Conservation (phyloP, 2,113 vertebrate species). For the Cervus canadensis region DNA sequence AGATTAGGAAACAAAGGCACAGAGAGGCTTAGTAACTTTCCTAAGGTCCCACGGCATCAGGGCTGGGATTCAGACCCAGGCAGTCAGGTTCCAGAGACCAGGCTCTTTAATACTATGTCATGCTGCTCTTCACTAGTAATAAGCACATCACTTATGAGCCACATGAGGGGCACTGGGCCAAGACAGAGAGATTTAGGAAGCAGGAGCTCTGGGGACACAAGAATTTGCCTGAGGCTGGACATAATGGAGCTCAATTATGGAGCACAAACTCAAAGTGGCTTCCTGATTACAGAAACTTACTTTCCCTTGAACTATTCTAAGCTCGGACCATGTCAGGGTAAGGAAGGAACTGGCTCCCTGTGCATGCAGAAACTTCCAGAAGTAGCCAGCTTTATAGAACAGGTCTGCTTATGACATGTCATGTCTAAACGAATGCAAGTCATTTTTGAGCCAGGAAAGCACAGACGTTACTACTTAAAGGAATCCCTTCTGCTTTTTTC, state of each 20-base stretch:
- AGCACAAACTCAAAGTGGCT: background rate
- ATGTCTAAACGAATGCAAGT: background rate
- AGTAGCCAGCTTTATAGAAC: background rate
- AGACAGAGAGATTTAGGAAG: background rate
- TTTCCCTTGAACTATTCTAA: background rate
- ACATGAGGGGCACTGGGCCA: background rate
- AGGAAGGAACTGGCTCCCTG: background rate
- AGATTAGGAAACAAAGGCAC: background rate
- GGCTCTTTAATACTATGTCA: background rate
- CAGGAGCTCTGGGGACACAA: background rate
- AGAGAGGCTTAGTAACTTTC: background rate
- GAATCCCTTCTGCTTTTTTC: background rate
- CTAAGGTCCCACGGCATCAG: background rate
- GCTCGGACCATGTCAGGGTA: constrained; percentile 2
- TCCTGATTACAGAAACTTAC: background rate
- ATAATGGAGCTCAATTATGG: background rate
- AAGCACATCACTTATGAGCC: background rate
- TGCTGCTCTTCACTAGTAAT: background rate
- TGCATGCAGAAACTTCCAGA: constrained; percentile 13
- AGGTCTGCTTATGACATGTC: background rate
- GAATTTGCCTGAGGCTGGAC: background rate
- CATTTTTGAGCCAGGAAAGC: background rate
- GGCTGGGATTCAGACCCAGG: background rate
- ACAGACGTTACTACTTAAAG: constrained; percentile 2
- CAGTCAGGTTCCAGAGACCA: background rate